Base-by-base conservation (phyloP, 2,888 invertebrate genomes). In the Halocaridina rubra region DNA sequence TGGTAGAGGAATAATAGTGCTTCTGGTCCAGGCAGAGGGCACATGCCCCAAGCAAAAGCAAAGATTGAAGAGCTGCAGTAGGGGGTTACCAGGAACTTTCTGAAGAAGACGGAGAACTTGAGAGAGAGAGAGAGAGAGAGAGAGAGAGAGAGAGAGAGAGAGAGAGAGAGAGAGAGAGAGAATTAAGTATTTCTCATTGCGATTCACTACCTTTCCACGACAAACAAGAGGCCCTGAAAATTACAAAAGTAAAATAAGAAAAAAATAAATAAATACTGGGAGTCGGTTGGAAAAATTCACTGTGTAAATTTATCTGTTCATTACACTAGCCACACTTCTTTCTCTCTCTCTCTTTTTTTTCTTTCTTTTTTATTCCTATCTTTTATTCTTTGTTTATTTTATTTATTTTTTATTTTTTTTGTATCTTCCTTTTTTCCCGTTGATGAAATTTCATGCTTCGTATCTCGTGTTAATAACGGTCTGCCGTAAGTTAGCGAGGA, bases 381-480 rank as follows among this genome's bases (percentile, higher is more conserved):
- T 5, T 7, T 32, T 71, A 33, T 71, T 71, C 33, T 3, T 16
- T 1, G 16, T 19, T 72, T 72, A 10, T 13, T 22, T 22, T 64
- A 4, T 72, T 39, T 72, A 4, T 39, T 33, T 33, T 30, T 13
- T 13, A 8, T 4, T 71, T 3, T 32, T 22, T n/a, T 0, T 61
- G 19, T 10, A 22, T 30, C 16, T 7, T 32, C 29, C 22, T 79
- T 61, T 80, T 74, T 39, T 59, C 29, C 22, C 78, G 78, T 82
- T 82, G 82, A 82, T 82, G 82, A 82, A 82, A 82, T 82, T 82
- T 82, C 82, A 82, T 82, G 82, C 77, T 69, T 77, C 75, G 82
- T 82, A 82, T 82, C 82, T 82, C 53, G 82, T 82, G 82, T 82
- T 82, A 82, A 82, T 82, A 82, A 82, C 82, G 82, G 82, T 57